Evolutionary conservation across 2,888 invertebrate genomes (phyloP).

Genomic region (Hofmannophila pseudospretella): DNA sequence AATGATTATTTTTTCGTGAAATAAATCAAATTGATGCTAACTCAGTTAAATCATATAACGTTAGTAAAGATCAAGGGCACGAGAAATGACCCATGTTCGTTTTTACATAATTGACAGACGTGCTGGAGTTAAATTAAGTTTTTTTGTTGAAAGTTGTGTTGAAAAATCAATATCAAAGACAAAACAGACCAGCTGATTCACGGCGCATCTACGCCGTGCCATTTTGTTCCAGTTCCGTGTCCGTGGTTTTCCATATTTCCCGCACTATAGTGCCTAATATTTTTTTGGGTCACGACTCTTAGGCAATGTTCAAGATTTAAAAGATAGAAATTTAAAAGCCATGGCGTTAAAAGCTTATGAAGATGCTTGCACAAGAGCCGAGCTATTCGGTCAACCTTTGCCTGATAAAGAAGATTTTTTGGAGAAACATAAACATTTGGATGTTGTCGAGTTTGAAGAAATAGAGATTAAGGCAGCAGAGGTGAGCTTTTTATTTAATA

Average conservation of each 20-base stretch:
- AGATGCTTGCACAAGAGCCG: constrained; percentile 87
- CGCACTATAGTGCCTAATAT: background rate
- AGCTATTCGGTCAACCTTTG: constrained; percentile 83
- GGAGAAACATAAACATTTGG: constrained; percentile 72
- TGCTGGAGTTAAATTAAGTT: too few relatives aligned
- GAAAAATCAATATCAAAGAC: constrained; percentile 10
- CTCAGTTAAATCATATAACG: too few relatives aligned
- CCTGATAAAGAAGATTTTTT: constrained; percentile 83
- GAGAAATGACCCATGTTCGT: too few relatives aligned
- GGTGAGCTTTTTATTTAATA: too few relatives aligned
- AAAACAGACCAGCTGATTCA: constrained; percentile 3
- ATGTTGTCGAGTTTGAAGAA: constrained; percentile 74
- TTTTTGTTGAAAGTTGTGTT: too few relatives aligned
- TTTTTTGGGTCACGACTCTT: constrained; percentile 30
- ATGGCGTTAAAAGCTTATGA: constrained; percentile 84
- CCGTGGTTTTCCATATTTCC: background rate
- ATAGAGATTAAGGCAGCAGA: constrained; percentile 65
- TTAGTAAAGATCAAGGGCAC: too few relatives aligned
- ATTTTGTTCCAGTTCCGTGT: background rate
- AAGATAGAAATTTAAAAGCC: constrained; percentile 17
- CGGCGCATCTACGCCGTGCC: background rate
- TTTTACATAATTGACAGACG: too few relatives aligned
- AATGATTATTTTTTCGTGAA: too few relatives aligned
- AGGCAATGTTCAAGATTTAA: constrained; percentile 3
- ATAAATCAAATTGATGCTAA: too few relatives aligned